Percentiles rank a stretch among this genome's conserved stretches.
Evolutionary conservation across 2,113 vertebrate species (phyloP).

Genomic region (Ctenodactylus gundi): DNA sequence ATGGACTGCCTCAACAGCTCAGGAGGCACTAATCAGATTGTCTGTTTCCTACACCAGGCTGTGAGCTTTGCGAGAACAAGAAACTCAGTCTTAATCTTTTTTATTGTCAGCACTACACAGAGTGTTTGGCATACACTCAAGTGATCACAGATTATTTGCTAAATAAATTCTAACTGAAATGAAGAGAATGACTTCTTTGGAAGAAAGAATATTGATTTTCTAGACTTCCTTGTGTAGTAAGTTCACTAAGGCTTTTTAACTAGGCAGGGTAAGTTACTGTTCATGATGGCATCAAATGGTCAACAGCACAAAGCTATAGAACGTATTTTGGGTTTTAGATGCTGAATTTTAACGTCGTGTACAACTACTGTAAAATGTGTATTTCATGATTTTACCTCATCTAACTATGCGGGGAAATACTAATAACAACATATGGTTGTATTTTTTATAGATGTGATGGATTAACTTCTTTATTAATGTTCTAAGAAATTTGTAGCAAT

Average conservation of each 20-base stretch:
- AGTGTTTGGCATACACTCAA: conserved; percentile 52
- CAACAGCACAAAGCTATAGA: conserved; percentile 53
- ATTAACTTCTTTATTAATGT: conserved; percentile 54
- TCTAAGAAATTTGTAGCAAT: conserved; percentile 33
- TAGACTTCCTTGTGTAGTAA: conserved; percentile 63
- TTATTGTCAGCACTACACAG: conserved; percentile 37
- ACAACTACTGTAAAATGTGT: conserved; percentile 54
- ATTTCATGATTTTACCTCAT: conserved; percentile 70
- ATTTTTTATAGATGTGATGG: not conserved
- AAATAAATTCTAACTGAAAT: conserved; percentile 69
- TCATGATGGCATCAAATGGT: conserved; percentile 73
- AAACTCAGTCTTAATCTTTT: conserved; percentile 47
- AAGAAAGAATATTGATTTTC: conserved; percentile 72
- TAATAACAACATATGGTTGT: conserved; percentile 58
- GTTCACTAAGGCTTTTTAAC: conserved; percentile 78
- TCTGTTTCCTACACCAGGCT: not conserved
- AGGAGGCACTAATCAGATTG: not conserved
- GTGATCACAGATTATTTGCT: conserved; percentile 54
- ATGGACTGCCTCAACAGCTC: not conserved
- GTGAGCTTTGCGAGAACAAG: conserved; percentile 55
- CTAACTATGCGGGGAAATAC: conserved; percentile 56
- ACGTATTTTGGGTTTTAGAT: conserved; percentile 65
- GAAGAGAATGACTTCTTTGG: conserved; percentile 69
- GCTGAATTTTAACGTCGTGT: conserved; percentile 49
- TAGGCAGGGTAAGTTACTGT: conserved; percentile 66